Base-by-base conservation (phyloP, 2,113 vertebrate genomes). In the Dunckerocampus dactyliophorus region DNA sequence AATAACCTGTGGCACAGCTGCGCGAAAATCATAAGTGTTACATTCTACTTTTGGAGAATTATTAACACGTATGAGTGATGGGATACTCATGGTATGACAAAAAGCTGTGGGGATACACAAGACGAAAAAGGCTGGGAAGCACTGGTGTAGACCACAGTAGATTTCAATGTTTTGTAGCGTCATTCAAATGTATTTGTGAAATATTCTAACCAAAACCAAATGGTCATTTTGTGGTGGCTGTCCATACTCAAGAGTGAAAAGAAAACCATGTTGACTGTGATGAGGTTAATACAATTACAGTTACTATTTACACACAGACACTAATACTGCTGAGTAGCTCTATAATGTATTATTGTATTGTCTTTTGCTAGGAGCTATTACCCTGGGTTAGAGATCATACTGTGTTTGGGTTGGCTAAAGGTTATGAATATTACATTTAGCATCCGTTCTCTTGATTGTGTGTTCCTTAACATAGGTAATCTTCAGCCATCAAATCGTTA, bases 401-500 rank as follows among this genome's bases (percentile, higher is more conserved):
- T 63, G 43, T 20, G 66, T 59, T 43, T 47, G 49, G 54, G 50
- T 62, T 67, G 48, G 62, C 31, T 55, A 59, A 81, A 73, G 71
- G 64, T 82, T 62, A 24, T 57, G 28, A 62, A 66, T 17, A 53
- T 53, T 9, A 52, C 7, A 16, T 16, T 54, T 14, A 73, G 55
- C 64, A 64, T 62, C 3, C 28, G 63, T 75, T 47, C 21, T 62
- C 24, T 59, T 75, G 57, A 80, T 80, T 76, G 48, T 62, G 46
- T 84, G 64, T 82, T 80, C 72, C 62, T 67, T 17, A 48, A 58
- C 61, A 24, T 16, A 48, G 54, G 50, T 71, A 21, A 73, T 82
- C 49, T 62, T 34, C 42, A 79, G 72, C 51, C 67, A 81, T 82
- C 63, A 77, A 72, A 63, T 68, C 63, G 67, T 58, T 47, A 34